A percentile compares a stretch with the other conserved stretches of the same genome.
Evolutionary conservation across 1,140 invertebrate species (phyloP).

Genomic region (Brachionus sp.): DNA sequence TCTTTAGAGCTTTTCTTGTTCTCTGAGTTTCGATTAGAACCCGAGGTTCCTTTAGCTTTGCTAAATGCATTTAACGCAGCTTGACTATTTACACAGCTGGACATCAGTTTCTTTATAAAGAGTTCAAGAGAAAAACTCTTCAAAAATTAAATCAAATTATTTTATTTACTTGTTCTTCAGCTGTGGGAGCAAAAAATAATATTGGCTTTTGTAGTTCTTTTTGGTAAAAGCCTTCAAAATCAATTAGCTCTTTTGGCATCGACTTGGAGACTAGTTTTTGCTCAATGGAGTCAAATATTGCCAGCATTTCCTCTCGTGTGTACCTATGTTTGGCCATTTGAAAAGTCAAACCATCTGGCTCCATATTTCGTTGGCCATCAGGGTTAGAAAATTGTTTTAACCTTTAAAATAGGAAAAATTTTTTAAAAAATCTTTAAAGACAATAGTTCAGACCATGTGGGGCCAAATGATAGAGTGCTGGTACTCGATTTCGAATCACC

Average conservation of each 20-base stretch:
- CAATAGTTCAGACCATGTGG: neutral
- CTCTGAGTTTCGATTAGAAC: neutral
- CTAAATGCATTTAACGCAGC: neutral
- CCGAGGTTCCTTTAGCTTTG: neutral
- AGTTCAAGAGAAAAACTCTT: neutral
- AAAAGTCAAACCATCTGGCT: neutral
- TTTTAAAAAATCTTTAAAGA: neutral
- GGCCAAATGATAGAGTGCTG: neutral
- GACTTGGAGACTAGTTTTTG: conserved; percentile 67
- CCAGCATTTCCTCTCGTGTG: conserved; percentile 81
- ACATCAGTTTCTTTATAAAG: conserved; percentile 25
- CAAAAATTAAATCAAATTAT: neutral
- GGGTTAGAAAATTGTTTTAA: neutral
- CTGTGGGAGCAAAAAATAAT: conserved; percentile 71
- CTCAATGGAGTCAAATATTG: conserved; percentile 63
- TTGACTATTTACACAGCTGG: conserved; percentile 38
- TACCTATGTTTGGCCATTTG: conserved; percentile 73
- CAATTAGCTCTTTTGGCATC: conserved; percentile 64
- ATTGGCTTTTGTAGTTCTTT: conserved; percentile 74
- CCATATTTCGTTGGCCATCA: neutral
- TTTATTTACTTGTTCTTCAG: conserved; percentile 71
- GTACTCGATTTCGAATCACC: neutral
- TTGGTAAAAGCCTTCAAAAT: conserved; percentile 67
- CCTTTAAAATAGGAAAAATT: neutral
- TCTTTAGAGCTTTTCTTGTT: neutral